Evolutionary conservation across 2,888 invertebrate species (phyloP), one percentile per base, ranked within the genome.

Genomic region (Drosophila atroscutellata): DNA sequence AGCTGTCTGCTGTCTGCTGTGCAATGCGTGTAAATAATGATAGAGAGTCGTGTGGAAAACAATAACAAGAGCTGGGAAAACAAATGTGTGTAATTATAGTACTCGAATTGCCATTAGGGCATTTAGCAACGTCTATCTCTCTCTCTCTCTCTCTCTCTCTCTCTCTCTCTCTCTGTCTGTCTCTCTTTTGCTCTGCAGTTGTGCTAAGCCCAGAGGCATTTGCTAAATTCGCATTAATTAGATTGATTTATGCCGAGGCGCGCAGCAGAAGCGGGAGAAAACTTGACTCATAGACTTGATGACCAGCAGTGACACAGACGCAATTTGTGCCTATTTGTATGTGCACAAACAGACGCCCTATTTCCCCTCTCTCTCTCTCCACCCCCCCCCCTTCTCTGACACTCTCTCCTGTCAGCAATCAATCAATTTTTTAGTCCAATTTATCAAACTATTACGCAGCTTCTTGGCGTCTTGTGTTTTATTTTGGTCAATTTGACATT

Each of bases 141-240:
- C 13, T 34, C 34, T 15, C 5, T 34, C 13, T 0, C n/a, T 11
- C 11, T 20, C n/a, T 26, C 26, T 13, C n/a, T 37, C n/a, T 26
- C 20, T 9, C n/a, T 37, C 6, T 34, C 15, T 5, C 2, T 36
- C 15, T 15, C 1, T 28, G 18, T 26, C 47, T 24, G 18, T 26
- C 24, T 24, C 47, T 24, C 32, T 8, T 24, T 47, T 15, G 6
- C 32, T 36, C 18, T 36, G 34, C 32, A 9, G 34, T 30, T 47
- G 28, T 18, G 26, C 55, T 2, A 54, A 69, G 42, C 20, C 56
- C 11, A 50, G 51, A 52, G 24, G 64, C 78, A 61, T 81, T 81
- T 87, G 85, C 83, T 82, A 83, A 85, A 85, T 79, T 83, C 77
- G 73, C 88, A 81, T 88, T 88, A 89, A 89, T 89, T 89, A 86